Evolutionary conservation across 2,113 vertebrate species (phyloP).

Genomic region (Dicaeum eximium): DNA sequence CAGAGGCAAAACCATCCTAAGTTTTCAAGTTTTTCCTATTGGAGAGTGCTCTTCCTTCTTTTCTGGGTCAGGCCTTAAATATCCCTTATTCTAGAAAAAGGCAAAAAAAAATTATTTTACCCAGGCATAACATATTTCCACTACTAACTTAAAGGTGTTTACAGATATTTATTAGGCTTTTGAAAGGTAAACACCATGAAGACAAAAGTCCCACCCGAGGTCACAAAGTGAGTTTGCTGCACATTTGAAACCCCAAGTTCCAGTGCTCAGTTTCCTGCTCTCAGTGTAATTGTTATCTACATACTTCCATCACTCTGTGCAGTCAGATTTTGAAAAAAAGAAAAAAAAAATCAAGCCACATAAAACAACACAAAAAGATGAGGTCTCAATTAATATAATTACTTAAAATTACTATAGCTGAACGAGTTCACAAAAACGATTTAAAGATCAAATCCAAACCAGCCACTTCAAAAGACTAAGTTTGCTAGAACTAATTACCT

Average conservation of each 20-base stretch:
- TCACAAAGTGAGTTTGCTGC: neutral
- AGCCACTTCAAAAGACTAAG: slow-evolving; percentile 61
- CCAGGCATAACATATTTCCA: fast-evolving
- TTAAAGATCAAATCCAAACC: slow-evolving; percentile 60
- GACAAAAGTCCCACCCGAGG: neutral
- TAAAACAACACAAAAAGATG: neutral
- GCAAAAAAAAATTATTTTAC: neutral
- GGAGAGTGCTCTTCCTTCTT: neutral
- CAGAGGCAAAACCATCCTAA: neutral
- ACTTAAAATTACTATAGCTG: slow-evolving; percentile 54
- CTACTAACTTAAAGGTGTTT: neutral
- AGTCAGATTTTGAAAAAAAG: neutral
- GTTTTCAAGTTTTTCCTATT: neutral
- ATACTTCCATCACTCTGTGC: neutral
- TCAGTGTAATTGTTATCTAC: neutral
- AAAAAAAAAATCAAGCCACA: neutral
- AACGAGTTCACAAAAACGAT: slow-evolving; percentile 52
- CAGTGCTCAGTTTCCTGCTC: neutral
- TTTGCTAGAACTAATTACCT: slow-evolving; percentile 56
- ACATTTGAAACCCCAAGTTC: neutral
- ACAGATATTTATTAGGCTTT: neutral
- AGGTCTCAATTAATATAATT: slow-evolving; percentile 38
- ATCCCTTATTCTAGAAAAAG: fast-evolving
- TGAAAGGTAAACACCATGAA: neutral
- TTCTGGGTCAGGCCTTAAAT: neutral